Conservation (phyloP, 2,888 invertebrate genomes). For the Drosophila mettleri region DNA sequence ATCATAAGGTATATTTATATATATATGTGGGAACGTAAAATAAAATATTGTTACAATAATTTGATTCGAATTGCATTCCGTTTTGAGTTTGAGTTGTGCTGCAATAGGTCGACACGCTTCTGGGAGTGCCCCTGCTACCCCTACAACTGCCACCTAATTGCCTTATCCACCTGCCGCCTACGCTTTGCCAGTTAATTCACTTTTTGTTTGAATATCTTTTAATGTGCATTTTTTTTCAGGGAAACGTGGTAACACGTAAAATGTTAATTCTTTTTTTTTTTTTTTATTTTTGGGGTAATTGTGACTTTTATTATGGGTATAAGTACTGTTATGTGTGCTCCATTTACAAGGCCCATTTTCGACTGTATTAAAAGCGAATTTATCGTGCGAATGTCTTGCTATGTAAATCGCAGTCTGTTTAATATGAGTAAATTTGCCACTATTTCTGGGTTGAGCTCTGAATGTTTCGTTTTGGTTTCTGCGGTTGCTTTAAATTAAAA, state of each 20-base stretch:
- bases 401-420: constrained; percentile 36
- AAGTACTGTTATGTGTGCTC: constrained; percentile 8
- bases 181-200: constrained; percentile 3
- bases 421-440: constrained; percentile 25
- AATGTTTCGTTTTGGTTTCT: constrained; percentile 23
- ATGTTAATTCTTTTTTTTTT: constrained; percentile 59
- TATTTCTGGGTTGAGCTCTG: constrained; percentile 37
- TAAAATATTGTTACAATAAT: constrained; percentile 36
- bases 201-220: constrained; percentile 14
- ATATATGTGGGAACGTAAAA: background rate
- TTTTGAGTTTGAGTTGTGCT: constrained; percentile 13
- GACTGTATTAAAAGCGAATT: constrained; percentile 36
- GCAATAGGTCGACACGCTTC: constrained; percentile 43
- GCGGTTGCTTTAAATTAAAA: constrained; percentile 21
- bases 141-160: background rate
- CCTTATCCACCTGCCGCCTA: background rate
- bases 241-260: constrained; percentile 51
- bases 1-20: constrained; percentile 33
- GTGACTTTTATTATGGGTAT: constrained; percentile 40
- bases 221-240: background rate
- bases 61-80: constrained; percentile 31
- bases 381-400: constrained; percentile 40
- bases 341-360: background rate
- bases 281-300: constrained; percentile 42
- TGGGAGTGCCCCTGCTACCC: background rate